Base-by-base conservation (phyloP, 1,140 invertebrate species). In the Nasonia giraulti region DNA sequence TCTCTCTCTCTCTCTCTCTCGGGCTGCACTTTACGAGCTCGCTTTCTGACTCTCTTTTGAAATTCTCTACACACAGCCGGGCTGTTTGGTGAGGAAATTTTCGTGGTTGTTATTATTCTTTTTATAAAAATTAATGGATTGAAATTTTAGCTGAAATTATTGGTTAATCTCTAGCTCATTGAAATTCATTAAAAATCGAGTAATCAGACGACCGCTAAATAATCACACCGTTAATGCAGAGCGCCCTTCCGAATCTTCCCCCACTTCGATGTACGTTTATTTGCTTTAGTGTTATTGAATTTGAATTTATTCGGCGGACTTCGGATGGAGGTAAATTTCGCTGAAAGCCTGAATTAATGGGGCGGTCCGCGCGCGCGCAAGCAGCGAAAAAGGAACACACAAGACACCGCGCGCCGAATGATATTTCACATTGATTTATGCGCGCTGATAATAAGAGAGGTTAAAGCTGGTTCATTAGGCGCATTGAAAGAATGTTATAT, bases 401-500 rank as follows among this genome's bases (percentile, higher is more conserved):
- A 75, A 80, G 33, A 40, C 4, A 55, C 7, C 14, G 33, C 47
- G 69, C 40, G 14, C 31, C 11, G 12, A 80, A 73, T 80, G 83
- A 55, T 75, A 84, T 84, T 84, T 80, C 33, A 80, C 83, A 31
- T 69, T 80, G 69, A 84, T 84, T 84, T 66, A 74, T 44, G 77
- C 12, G 44, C 20, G 11, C 31, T 20, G 77, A 84, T 84, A 80
- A 74, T 74, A 80, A 68, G n/a, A 62, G 50, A 37, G 50, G 50
- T 62, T 80, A 62, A 80, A 27, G 66, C 47, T 80, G 78, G 83
- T 80, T 75, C 83, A 76, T 85, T 85, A 81, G 55, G 78, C 20
- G 11, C 71, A 73, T 76, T 80, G 76, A 68, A 75, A 84, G 47
- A 77, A 77, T 68, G 7, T 37, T 37, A 6, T 37, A 37, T 31